Base-by-base conservation (phyloP, 2,888 invertebrate genomes). In the Norana najaformis region DNA sequence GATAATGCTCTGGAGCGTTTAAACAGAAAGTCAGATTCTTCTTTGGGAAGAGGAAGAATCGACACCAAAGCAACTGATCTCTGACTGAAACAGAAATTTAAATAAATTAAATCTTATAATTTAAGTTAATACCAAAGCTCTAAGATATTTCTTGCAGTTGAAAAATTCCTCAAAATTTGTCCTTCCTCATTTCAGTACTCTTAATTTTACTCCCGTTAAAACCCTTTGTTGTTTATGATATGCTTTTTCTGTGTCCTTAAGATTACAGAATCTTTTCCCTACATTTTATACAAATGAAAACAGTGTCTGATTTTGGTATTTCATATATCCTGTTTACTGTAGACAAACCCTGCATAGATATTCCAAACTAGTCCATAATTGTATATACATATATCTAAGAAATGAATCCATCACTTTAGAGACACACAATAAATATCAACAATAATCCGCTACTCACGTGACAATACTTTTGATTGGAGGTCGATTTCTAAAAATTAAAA, bases 391-490 rank as follows among this genome's bases (percentile, higher is more conserved):
- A n/a, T n/a, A n/a, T n/a, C 69, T 69, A 69, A 69, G 69, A 69
- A 69, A 69, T n/a, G 30, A 30, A 69, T 69, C 30, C 69, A 69
- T n/a, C 69, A n/a, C 47, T 11, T 47, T 47, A 47, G 20, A 47
- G 47, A 47, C 47, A 47, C 47, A 47, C 23, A n/a, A 69, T 30
- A 69, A 30, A 8, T n/a, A 69, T 69, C 13, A 13, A 30, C 30
- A 85, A 47, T 13, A 34, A 69, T 36, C 36, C 20, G 35, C 8
- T 69, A 91, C 91, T 91, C 93, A 94, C 94, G 93, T 93, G 88
- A 94, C 93, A n/a, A 94, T 94, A 69, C 94, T 94, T 91, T 94
- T 94, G 47, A 94, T 94, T 23, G 94, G 94, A 89, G 94, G 94
- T 89, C 94, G 92, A 92, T 93, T 94, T 90, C 94, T 94, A 92